Conservation (phyloP, 2,797 vertebrate genomes). For the Falco novaeseelandiae region DNA sequence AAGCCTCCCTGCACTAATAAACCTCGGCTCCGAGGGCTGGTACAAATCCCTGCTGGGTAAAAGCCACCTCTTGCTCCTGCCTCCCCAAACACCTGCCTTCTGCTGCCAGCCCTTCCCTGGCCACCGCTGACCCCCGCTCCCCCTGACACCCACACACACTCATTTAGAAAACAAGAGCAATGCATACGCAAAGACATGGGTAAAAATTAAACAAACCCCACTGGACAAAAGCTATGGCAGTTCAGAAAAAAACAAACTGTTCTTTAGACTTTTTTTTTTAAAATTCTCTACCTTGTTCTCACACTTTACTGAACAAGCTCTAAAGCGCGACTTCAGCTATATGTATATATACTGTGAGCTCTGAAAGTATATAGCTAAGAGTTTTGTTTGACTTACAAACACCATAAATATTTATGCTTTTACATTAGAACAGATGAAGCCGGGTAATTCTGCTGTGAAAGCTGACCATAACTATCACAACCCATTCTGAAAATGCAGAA, state of each 20-base stretch:
- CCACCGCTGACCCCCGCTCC: background rate
- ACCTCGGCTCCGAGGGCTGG: background rate
- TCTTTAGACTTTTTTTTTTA: background rate
- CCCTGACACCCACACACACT: background rate
- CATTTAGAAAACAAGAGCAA: background rate
- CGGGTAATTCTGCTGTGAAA: background rate
- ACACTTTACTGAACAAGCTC: background rate
- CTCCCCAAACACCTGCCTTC: background rate
- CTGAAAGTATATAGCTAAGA: background rate
- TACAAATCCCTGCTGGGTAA: background rate
- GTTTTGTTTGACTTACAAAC: background rate
- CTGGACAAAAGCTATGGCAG: background rate
- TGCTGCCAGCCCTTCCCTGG: background rate
- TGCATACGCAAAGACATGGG: fast-evolving
- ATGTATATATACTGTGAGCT: no score
- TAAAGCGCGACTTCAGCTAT: background rate
- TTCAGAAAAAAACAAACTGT: background rate
- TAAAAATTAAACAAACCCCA: background rate
- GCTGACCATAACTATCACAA: background rate
- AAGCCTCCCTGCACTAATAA: background rate
- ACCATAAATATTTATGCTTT: background rate
- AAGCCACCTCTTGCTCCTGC: background rate
- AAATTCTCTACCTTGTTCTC: background rate
- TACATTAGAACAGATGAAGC: background rate
- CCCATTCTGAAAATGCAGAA: background rate